Evolutionary conservation across 2,113 vertebrate species (phyloP).

Genomic region (Raja brachyura): DNA sequence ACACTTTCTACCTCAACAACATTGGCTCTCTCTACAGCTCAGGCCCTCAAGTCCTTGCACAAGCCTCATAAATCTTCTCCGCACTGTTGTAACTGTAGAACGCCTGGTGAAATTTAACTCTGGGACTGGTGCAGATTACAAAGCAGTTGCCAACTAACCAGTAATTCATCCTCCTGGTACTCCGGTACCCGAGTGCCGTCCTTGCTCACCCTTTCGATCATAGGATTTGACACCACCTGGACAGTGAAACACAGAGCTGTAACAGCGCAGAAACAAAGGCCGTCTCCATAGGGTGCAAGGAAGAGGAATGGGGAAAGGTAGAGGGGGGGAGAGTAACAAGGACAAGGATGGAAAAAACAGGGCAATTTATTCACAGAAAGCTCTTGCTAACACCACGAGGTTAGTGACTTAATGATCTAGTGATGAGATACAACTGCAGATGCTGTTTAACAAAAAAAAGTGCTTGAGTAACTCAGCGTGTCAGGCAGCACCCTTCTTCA

Average conservation of each 20-base stretch:
- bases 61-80: no score
- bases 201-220: slow-evolving; percentile 86
- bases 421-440: no score
- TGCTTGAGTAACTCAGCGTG: no score
- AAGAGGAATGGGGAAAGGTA: not conserved
- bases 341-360: not conserved
- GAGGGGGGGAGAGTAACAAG: not conserved
- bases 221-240: slow-evolving; percentile 90
- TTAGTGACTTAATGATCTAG: not conserved
- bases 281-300: not conserved
- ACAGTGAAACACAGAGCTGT: slow-evolving; percentile 46
- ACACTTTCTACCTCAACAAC: no score
- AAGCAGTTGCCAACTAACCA: slow-evolving; percentile 61
- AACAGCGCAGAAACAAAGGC: not conserved
- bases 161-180: slow-evolving; percentile 92
- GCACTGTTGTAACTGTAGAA: not conserved
- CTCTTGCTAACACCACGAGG: not conserved
- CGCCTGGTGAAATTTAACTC: not conserved
- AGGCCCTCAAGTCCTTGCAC: no score
- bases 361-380: not conserved
- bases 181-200: slow-evolving; percentile 85
- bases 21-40: no score
- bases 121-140: not conserved
- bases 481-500: no score
- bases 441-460: no score